Percentiles rank a stretch among this genome's conserved stretches.
These are phyloP conservation scores for Acanthiza pusilla DNA, from an alignment of 2,797 vertebrate species.

Conservation along the genomic window DNA sequence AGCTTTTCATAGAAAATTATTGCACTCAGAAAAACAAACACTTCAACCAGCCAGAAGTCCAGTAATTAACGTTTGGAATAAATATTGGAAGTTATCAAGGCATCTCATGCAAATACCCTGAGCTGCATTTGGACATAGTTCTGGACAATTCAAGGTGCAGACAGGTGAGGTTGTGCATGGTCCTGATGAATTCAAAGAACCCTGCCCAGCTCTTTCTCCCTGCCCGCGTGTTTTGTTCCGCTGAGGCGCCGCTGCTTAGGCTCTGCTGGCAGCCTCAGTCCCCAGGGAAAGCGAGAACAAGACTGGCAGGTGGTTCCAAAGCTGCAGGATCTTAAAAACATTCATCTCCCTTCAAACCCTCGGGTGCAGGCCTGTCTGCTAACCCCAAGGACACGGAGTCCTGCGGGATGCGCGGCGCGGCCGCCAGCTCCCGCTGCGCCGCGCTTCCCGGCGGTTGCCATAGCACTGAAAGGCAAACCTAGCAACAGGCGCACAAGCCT, in stretches of 20 bases:
- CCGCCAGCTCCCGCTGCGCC: not conserved
- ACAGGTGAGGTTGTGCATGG: rapidly evolving
- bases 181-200: not conserved
- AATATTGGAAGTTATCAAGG: not conserved
- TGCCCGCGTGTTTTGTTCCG: rapidly evolving
- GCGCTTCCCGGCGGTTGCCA: conserved; percentile 16
- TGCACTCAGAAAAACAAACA: not conserved
- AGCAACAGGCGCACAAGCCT: conserved; percentile 32
- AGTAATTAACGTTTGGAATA: not conserved
- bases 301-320: not conserved
- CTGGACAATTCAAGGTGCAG: not conserved
- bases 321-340: not conserved
- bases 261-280: not conserved
- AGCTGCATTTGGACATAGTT: not conserved
- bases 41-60: not conserved
- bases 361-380: not conserved
- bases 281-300: rapidly evolving
- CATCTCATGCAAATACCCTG: not conserved
- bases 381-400: conserved; percentile 23
- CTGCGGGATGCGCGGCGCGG: not conserved
- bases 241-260: rapidly evolving
- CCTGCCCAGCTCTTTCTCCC: rapidly evolving
- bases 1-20: not conserved
- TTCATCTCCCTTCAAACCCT: not conserved
- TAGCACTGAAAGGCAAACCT: conserved; percentile 55